Conservation (phyloP, 2,888 invertebrate species). For the Oxycera nigricornis region DNA sequence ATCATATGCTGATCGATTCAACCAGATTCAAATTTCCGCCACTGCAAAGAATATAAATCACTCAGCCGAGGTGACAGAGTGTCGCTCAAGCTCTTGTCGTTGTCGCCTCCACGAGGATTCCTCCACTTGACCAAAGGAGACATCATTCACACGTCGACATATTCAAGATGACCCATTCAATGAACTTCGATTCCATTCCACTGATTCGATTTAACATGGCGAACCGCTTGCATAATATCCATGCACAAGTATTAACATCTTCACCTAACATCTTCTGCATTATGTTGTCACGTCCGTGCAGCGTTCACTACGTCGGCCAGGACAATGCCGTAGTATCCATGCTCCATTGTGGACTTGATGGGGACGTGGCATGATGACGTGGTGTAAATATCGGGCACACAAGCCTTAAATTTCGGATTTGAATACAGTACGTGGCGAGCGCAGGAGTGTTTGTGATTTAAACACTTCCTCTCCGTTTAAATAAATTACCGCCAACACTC, state of each 20-base stretch:
- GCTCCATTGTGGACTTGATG: neutral
- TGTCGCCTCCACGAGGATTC: constrained; percentile 19
- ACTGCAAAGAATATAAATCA: constrained; percentile 16
- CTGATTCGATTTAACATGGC: constrained; percentile 24
- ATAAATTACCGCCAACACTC: constrained; percentile 43
- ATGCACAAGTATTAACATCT: constrained; percentile 8
- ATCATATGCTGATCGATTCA: constrained; percentile 19
- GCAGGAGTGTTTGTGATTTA: constrained; percentile 44
- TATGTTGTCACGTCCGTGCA: constrained; percentile 32
- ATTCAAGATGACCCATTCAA: constrained; percentile 37
- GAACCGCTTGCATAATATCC: constrained; percentile 34
- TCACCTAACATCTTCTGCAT: constrained; percentile 19
- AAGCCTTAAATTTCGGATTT: neutral
- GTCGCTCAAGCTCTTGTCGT: constrained; percentile 1
- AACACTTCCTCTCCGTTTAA: constrained; percentile 46
- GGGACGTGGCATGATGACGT: neutral
- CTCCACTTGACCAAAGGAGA: constrained; percentile 5
- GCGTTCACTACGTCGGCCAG: neutral
- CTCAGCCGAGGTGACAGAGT: constrained; percentile 25
- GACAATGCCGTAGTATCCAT: constrained; percentile 13
- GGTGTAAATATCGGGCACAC: neutral
- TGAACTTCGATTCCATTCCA: constrained; percentile 29
- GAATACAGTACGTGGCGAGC: constrained; percentile 23
- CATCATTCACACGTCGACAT: constrained; percentile 26
- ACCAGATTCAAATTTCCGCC: constrained; percentile 22